Evolutionary conservation across 1,140 invertebrate genomes (phyloP), one percentile per base, ranked within the genome.

Genomic region (Cardiocondyla obscurior): DNA sequence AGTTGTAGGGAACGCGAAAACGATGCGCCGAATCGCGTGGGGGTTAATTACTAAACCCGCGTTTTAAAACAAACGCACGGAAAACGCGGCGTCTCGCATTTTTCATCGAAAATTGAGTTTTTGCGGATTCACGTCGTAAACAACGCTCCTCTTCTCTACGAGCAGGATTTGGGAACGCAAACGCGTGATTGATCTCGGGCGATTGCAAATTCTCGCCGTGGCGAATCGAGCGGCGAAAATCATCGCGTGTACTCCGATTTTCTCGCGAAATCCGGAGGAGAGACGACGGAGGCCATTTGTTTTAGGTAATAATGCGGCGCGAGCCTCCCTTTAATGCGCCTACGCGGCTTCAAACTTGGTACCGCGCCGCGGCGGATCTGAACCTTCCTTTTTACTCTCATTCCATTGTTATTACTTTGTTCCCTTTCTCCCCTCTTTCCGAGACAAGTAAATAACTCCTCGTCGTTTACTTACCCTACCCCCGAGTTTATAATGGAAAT

Each of bases 401-500:
- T 92, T 90, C 88, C 90, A 85, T 91, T 91, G 90, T 92, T 92
- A 92, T 91, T 92, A 91, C 90, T 92, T 92, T 92, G 87, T 92
- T 92, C 86, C 88, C 86, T 81, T 89, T 90, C 81, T 85, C 86
- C 86, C 84, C 86, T 90, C 88, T 90, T 88, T 88, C 86, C 82
- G 69, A 28, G 83, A 65, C 89, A 85, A 87, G 92, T 92, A 94
- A 94, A 94, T 94, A 94, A 92, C 92, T 93, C 88, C 88, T 90
- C 88, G 85, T 76, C 89, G 92, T 93, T 93, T 93, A 90, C 90
- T 91, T 90, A 89, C 85, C 87, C 88, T 90, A 89, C 84, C 89
- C 88, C 89, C 85, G 84, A 90, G 92, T 93, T 94, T 94, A 93
- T 94, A 94, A 94, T 94, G 90, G 91, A 93, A 91, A 94, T 94